Evolutionary conservation across 2,888 invertebrate genomes (phyloP), one percentile per base, ranked within the genome.

Genomic region (Drosophila melanosoma): DNA sequence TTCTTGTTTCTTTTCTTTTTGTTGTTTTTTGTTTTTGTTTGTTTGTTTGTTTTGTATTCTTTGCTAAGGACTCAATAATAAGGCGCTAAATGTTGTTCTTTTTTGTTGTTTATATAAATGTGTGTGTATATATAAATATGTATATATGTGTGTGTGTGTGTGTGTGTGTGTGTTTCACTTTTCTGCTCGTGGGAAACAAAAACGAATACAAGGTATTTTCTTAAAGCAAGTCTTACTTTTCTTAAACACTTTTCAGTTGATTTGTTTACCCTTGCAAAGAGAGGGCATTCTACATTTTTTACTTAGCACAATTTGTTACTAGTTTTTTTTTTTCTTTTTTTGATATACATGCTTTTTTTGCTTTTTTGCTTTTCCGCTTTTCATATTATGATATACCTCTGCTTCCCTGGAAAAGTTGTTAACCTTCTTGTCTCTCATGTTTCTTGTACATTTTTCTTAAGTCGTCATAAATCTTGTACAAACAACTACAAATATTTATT

Each of bases 61-160:
- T 82, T 68, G 69, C 83, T 83, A 84, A 84, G 84, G 84, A 84
- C 84, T 84, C 83, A 76, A 79, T 84, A 56, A 70, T 84, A 88
- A 84, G 84, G 84, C 84, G 88, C 83, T 84, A 86, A 82, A 71
- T 81, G 48, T 75, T 74, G 49, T 60, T 53, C 17, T 64, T 81
- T 29, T 74, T 57, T 68, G 62, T 48, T 62, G 29, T 38, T n/a
- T 53, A 58, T 58, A 58, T 49, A 67, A 67, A 65, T 65, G 57
- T 76, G 36, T 78, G n/a, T 38, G 35, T 62, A 35, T 48, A 49
- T 65, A 36, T 64, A 35, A 49, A 52, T 38, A 33, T 72, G 26
- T 81, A 29, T 72, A 23, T 81, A 26, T 69, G 10, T 60, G 5
- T 54, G 12, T 74, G 32, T 74, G 26, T 68, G 54, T 68, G 38